Conservation (phyloP, 37 sponge, comb jelly and placozoan species). For the Cliona cf. orientalis region DNA sequence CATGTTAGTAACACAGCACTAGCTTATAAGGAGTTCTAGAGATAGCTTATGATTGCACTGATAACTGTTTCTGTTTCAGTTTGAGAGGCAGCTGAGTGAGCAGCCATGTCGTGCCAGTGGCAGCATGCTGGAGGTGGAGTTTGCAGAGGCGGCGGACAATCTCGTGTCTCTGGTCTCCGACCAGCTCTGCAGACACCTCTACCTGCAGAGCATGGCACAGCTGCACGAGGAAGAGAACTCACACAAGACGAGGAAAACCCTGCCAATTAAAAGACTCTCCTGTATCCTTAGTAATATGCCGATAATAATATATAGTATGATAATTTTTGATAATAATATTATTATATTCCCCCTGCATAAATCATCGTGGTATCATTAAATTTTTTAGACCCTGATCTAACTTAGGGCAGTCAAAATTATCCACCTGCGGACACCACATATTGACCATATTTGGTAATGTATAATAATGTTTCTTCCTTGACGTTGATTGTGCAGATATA, state of each 20-base stretch:
- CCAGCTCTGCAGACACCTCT: constrained; percentile 45
- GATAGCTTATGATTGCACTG: background rate
- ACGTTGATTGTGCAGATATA: too few relatives aligned
- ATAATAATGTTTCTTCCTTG: too few relatives aligned
- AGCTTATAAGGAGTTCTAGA: background rate
- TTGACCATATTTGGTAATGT: too few relatives aligned
- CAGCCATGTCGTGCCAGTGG: constrained; percentile 16
- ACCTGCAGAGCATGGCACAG: constrained; percentile 31
- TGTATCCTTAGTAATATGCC: too few relatives aligned
- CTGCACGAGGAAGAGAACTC: constrained; percentile 1
- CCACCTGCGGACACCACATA: too few relatives aligned
- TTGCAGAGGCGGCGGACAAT: constrained; percentile 60
- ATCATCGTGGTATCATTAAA: too few relatives aligned
- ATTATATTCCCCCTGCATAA: too few relatives aligned
- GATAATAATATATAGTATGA: too few relatives aligned
- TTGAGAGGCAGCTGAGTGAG: constrained; percentile 38
- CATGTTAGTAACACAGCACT: constrained; percentile 30
- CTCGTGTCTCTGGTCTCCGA: constrained; percentile 35
- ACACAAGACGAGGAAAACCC: background rate
- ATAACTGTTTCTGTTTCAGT: constrained; percentile 14
- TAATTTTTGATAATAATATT: too few relatives aligned
- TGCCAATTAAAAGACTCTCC: constrained; percentile 35
- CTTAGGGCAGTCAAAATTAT: too few relatives aligned
- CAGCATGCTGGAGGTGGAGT: constrained; percentile 72
- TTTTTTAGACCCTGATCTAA: too few relatives aligned